Evolutionary conservation across 2,113 vertebrate species (phyloP).

Genomic region (Pseudois nayaur): DNA sequence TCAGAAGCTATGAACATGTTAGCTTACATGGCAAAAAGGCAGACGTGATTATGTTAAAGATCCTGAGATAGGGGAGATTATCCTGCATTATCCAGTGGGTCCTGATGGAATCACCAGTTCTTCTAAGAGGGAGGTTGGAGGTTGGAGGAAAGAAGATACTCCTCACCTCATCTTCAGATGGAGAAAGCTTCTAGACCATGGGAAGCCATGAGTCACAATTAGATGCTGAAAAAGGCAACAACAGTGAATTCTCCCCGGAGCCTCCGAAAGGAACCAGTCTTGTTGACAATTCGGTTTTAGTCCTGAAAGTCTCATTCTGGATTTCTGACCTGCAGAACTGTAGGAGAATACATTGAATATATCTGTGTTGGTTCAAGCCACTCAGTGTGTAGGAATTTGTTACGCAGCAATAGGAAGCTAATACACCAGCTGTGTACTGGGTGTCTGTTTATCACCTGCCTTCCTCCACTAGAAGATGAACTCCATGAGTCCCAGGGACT

Average conservation of each 20-base stretch:
- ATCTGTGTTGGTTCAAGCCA: neutral
- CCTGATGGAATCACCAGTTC: neutral
- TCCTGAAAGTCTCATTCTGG: neutral
- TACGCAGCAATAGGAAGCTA: neutral
- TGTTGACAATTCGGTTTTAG: neutral
- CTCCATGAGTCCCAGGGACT: neutral
- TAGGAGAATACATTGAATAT: neutral
- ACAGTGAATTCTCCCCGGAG: fast-evolving
- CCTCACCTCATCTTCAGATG: neutral
- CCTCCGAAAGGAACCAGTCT: neutral
- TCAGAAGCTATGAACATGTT: neutral
- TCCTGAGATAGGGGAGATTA: neutral
- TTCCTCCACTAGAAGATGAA: neutral
- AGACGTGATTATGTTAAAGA: neutral
- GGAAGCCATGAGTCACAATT: neutral
- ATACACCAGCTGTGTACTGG: fast-evolving
- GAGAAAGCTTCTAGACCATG: neutral
- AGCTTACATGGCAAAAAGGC: neutral
- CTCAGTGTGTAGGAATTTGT: neutral
- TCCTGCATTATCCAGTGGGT: neutral
- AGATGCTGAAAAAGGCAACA: neutral
- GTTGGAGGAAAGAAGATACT: neutral
- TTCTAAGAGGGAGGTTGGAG: neutral
- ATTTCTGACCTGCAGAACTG: neutral
- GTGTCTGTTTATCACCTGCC: neutral